Conservation (phyloP, 2,797 vertebrate genomes). For the Premnoplex brunnescens region DNA sequence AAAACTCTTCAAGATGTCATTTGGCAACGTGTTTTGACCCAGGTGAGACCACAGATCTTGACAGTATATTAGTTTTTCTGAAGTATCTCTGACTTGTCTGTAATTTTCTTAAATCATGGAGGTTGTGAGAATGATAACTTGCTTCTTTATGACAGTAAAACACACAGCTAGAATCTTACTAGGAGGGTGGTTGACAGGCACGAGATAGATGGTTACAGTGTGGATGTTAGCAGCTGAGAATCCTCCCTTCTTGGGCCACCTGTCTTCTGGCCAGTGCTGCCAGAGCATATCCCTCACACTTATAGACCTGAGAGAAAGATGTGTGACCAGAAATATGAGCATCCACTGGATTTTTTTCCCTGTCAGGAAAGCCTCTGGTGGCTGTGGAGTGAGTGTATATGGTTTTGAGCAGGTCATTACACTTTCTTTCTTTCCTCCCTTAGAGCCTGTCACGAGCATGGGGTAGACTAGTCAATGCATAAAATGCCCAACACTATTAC, state of each 20-base stretch:
- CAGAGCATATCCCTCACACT: background rate
- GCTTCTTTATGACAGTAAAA: background rate
- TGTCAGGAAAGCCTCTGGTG: background rate
- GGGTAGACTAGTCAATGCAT: background rate
- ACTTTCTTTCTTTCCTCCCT: background rate
- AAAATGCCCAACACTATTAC: background rate
- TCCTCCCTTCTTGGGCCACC: background rate
- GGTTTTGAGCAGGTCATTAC: background rate
- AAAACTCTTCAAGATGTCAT: background rate
- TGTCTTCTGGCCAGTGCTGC: background rate
- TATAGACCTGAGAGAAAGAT: background rate
- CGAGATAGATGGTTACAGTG: background rate
- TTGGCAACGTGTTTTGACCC: background rate
- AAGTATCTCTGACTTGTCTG: background rate
- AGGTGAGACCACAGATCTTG: background rate
- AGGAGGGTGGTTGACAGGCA: background rate
- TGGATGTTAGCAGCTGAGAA: background rate
- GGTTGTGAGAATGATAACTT: background rate
- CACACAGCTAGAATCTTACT: background rate
- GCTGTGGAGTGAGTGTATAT: background rate
- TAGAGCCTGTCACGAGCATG: background rate
- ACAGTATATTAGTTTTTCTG: background rate
- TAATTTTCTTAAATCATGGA: background rate
- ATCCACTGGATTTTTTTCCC: background rate
- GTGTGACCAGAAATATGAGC: slow-evolving; percentile 41